Evolutionary conservation across 2,113 vertebrate genomes (phyloP).

Genomic region (Microcebus lehilahytsara): DNA sequence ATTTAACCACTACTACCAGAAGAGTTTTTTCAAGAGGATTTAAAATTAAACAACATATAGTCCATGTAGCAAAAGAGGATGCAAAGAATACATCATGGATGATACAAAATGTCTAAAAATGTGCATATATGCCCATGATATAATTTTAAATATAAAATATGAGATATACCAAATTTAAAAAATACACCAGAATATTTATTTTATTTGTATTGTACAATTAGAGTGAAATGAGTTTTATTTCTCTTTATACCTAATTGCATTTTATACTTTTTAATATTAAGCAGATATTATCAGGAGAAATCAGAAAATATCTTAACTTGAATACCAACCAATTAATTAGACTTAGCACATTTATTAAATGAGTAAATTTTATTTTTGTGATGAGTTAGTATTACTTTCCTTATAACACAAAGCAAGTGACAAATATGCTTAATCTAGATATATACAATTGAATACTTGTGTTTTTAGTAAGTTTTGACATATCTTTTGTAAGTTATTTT

Average conservation of each 20-base stretch:
- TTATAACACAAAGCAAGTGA: background rate
- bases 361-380: background rate
- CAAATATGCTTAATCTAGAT: background rate
- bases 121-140: background rate
- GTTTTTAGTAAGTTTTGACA: background rate
- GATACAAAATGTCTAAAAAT: background rate
- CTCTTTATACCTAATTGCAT: background rate
- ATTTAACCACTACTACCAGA: background rate
- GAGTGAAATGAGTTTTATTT: background rate
- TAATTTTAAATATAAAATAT: background rate
- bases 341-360: background rate
- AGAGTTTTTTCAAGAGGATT: background rate
- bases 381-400: background rate
- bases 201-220: background rate
- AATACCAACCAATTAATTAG: background rate
- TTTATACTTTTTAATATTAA: background rate
- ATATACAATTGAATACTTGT: background rate
- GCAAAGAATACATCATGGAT: background rate
- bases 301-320: background rate
- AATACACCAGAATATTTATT: background rate
- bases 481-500: background rate
- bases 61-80: background rate
- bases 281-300: background rate
- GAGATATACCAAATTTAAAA: background rate
- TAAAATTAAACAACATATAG: background rate